Evolutionary conservation across 1,140 invertebrate species (phyloP), one percentile per base, ranked within the genome.

Genomic region (Drosophila nigrodunni): DNA sequence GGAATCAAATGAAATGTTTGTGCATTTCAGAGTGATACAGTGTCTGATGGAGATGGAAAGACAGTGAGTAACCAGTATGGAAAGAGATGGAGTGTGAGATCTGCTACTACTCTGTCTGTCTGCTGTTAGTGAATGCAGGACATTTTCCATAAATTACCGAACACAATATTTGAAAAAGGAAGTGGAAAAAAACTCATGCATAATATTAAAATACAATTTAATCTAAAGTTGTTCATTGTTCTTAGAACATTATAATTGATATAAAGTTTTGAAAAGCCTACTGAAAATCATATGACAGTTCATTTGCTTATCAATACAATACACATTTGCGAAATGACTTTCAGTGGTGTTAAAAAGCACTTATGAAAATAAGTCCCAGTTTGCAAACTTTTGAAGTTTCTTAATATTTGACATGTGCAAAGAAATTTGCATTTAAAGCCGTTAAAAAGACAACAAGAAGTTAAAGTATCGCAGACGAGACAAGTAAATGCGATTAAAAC

Each of bases 401-500:
- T 43, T 55, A 54, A 37, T 70, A 59, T 59, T 64, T 64, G 64
- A 39, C 49, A 44, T 55, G 55, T 43, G 34, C 62, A 52, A 44
- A 61, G 61, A 60, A 73, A 73, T 74, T 74, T 68, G 64, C 71
- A 74, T 74, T 74, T 44, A 55, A 69, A 46, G 64, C 39, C 47
- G 34, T 13, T 57, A 41, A 50, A 75, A 52, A 37, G 39, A 50
- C 58, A 43, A 7, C 4, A 13, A 46, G 47, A 35, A 54, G 54
- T 13, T 35, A 54, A 59, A 43, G 7, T 47, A 13, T 30, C 7
- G 1, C 11, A 44, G 66, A 71, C 46, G 52, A 50, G 74, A 52
- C 68, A 77, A 77, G 73, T 62, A 74, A 80, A 80, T 80, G 78
- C 78, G 72, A 80, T 80, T 81, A 80, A 81, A 77, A 80, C 64